Evolutionary conservation across 2,888 invertebrate genomes (phyloP).

Genomic region (Clusia tigrina): DNA sequence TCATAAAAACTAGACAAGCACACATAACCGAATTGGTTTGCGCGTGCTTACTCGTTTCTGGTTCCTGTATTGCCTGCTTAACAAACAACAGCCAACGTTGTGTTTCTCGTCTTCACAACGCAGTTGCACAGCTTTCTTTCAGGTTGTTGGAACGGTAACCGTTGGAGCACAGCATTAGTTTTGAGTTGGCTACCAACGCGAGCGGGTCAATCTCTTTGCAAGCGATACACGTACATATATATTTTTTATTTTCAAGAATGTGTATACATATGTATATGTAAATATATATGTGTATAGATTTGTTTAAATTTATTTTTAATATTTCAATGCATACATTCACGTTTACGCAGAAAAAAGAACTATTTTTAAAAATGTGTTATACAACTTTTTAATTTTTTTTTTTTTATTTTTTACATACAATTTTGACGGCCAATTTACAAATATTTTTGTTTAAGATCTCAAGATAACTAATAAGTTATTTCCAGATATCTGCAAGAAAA

Average conservation of each 20-base stretch:
- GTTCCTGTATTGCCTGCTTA: slow-evolving; percentile 13
- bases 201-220: slow-evolving; percentile 66
- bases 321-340: slow-evolving; percentile 20
- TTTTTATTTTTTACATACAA: background rate
- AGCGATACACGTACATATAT: slow-evolving; percentile 64
- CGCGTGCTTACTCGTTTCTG: background rate
- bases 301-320: slow-evolving; percentile 26
- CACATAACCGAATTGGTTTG: slow-evolving; percentile 16
- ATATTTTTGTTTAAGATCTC: background rate
- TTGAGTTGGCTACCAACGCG: slow-evolving; percentile 67
- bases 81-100: background rate
- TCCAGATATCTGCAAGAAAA: background rate
- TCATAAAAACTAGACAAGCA: slow-evolving; percentile 1
- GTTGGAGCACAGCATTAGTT: slow-evolving; percentile 64
- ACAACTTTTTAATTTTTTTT: slow-evolving; percentile 45
- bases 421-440: slow-evolving; percentile 4
- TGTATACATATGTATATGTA: slow-evolving; percentile 12
- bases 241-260: slow-evolving; percentile 20
- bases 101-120: slow-evolving; percentile 12
- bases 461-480: background rate
- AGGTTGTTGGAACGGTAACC: slow-evolving; percentile 49
- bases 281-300: slow-evolving; percentile 9
- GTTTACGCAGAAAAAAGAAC: slow-evolving; percentile 22
- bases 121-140: slow-evolving; percentile 39
- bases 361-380: slow-evolving; percentile 45